phyloP scores from a whole-genome alignment of 2,797 vertebrate genomes.

The Apodemus agrarius region DNA sequence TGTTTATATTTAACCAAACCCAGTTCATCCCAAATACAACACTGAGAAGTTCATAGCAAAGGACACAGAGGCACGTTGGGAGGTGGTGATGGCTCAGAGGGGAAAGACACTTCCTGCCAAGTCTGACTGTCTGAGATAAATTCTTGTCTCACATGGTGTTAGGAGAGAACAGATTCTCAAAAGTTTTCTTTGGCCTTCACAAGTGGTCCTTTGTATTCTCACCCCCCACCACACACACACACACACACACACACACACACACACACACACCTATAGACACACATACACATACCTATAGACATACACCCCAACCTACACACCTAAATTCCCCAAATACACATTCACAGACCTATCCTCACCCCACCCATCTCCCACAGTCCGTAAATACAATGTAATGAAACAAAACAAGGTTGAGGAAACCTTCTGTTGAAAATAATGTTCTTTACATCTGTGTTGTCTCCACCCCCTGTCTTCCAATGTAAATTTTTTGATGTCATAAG shows the following conservation, averaged over 20 bases:
- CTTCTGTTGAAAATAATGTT: slow-evolving; percentile 23
- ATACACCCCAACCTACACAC: not conserved
- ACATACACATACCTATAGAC: too few species aligned
- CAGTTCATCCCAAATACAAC: not conserved
- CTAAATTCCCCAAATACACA: not conserved
- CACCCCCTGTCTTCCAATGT: too few species aligned
- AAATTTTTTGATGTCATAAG: not conserved
- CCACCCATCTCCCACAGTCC: not conserved
- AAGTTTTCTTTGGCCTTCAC: not conserved
- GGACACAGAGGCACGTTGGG: not conserved
- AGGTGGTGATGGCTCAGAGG: not conserved
- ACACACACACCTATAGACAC: not conserved
- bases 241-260: not conserved
- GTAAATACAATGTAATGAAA: not conserved
- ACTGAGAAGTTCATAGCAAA: not conserved
- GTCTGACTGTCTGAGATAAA: not conserved
- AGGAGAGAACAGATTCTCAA: not conserved
- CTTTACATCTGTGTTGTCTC: not conserved
- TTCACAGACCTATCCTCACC: not conserved
- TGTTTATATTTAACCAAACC: not conserved
- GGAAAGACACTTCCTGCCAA: not conserved
- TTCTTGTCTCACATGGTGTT: not conserved
- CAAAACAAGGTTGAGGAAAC: not conserved
- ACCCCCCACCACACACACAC: not conserved
- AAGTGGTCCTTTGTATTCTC: not conserved